Evolutionary conservation across 2,113 vertebrate genomes (phyloP).

Genomic region (Harpagus bidentatus): DNA sequence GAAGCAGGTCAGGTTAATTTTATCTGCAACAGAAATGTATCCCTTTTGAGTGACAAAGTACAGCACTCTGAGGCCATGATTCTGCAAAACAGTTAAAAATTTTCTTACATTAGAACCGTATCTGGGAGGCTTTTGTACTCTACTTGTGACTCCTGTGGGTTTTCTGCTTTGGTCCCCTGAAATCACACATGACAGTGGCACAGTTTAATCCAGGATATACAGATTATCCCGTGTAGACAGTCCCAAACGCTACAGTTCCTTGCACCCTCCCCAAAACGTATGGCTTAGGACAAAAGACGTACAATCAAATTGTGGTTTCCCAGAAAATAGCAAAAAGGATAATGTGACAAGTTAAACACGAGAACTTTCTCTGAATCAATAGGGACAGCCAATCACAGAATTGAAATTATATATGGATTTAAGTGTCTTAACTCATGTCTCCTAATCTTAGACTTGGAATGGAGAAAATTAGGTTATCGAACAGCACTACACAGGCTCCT

Average conservation of each 20-base stretch:
- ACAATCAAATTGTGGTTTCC: neutral
- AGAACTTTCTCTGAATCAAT: neutral
- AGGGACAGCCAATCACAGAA: neutral
- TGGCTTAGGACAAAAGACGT: neutral
- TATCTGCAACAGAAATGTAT: neutral
- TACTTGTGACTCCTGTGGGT: neutral
- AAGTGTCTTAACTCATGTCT: neutral
- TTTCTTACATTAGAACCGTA: neutral
- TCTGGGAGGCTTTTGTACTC: neutral
- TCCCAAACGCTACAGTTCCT: neutral
- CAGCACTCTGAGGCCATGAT: neutral
- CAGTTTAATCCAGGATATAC: neutral
- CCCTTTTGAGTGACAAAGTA: neutral
- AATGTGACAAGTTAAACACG: neutral
- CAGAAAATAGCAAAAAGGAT: neutral
- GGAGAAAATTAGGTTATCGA: neutral
- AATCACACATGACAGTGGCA: neutral
- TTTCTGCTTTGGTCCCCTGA: neutral
- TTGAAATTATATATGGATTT: neutral
- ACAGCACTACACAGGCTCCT: neutral
- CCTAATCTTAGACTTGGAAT: neutral
- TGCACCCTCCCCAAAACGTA: neutral
- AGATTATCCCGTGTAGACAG: neutral
- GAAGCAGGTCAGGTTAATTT: neutral
- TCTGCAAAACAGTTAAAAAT: neutral